Evolutionary conservation across 2,888 invertebrate genomes (phyloP).

Genomic region (Temnothorax ravouxi): DNA sequence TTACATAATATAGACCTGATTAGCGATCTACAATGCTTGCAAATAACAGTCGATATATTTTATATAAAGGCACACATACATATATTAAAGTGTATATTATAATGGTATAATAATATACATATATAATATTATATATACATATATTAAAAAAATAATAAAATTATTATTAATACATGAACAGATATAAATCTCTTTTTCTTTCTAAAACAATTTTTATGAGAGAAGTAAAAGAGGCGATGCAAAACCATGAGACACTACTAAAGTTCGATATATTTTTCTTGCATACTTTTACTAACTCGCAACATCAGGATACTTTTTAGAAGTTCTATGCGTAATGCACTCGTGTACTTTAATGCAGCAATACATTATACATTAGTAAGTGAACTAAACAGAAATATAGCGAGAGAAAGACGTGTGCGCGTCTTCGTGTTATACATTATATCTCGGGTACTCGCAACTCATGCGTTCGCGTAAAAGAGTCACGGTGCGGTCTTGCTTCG

Average conservation of each 20-base stretch:
- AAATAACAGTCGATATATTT: not conserved
- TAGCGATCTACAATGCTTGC: not conserved
- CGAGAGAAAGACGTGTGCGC: not conserved
- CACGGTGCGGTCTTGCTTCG: no score
- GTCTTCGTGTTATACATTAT: not conserved
- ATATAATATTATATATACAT: not conserved
- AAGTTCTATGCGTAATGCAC: slow-evolving; percentile 22
- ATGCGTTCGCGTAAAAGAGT: no score
- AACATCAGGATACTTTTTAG: not conserved
- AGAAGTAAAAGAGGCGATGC: not conserved
- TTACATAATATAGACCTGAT: not conserved
- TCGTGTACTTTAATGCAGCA: slow-evolving; percentile 22
- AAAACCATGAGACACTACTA: not conserved
- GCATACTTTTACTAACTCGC: not conserved
- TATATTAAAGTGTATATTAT: not conserved
- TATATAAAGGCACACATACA: not conserved
- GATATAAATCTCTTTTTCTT: not conserved
- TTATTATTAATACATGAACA: not conserved
- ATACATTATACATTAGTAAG: slow-evolving; percentile 34
- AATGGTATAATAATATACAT: not conserved
- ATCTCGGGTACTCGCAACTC: no score
- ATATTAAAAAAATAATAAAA: not conserved
- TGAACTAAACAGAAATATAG: slow-evolving; percentile 2
- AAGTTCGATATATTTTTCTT: not conserved
- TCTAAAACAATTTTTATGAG: not conserved